Conservation (phyloP, 2,888 invertebrate genomes). For the Cylloceria caligata region DNA sequence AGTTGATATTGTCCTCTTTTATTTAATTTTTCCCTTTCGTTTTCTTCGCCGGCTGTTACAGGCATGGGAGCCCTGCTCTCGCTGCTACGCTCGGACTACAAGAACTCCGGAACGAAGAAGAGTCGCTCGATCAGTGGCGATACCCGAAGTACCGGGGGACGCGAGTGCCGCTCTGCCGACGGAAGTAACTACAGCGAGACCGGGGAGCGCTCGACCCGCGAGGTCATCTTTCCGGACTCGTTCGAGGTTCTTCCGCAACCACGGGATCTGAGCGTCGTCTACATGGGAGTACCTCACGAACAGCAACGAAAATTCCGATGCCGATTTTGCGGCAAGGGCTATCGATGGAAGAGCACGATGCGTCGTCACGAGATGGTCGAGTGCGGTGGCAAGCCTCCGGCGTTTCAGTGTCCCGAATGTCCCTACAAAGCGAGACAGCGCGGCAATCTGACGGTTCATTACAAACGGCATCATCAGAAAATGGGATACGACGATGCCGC, state of each 20-base stretch:
- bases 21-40: constrained; percentile 65
- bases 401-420: constrained; percentile 93
- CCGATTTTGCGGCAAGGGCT: constrained; percentile 93
- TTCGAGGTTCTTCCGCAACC: constrained; percentile 84
- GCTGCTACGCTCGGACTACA: constrained; percentile 81
- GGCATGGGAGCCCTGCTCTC: constrained; percentile 82
- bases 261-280: constrained; percentile 82
- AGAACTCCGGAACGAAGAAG: constrained; percentile 71
- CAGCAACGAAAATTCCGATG: constrained; percentile 90
- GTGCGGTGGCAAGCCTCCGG: constrained; percentile 93
- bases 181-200: constrained; percentile 73
- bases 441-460: constrained; percentile 93
- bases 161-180: constrained; percentile 69
- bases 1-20: constrained; percentile 55
- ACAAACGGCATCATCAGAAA: constrained; percentile 90
- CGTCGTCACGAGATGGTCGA: constrained; percentile 93
- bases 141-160: constrained; percentile 67
- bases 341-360: constrained; percentile 94
- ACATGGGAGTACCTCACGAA: constrained; percentile 86
- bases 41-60: constrained; percentile 80
- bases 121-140: constrained; percentile 70
- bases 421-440: constrained; percentile 92
- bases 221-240: constrained; percentile 83
- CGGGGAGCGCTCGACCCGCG: constrained; percentile 75
- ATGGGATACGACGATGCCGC: constrained; percentile 78